Percentiles rank a stretch among this genome's conserved stretches.
These are phyloP conservation scores for Apostichopus parvimensis DNA, from an alignment of 35 echinoderm and acorn worm genomes.

Conservation along the genomic window DNA sequence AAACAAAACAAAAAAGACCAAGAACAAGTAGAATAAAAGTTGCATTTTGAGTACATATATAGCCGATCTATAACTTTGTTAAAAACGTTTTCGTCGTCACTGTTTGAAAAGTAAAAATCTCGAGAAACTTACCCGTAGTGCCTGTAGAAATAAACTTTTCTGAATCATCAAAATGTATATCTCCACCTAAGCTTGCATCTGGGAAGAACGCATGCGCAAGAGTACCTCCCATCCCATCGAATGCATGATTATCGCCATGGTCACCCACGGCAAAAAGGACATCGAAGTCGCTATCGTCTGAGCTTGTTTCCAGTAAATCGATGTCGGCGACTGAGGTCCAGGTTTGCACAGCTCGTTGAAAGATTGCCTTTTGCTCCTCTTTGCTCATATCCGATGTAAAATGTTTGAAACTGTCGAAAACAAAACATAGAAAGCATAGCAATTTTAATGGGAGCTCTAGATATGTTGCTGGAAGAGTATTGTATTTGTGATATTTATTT, in stretches of 20 bases:
- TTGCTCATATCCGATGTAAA: background rate
- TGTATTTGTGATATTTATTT: no score
- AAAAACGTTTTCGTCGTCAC: no score
- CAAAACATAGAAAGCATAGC: no score
- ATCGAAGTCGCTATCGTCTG: background rate
- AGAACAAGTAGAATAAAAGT: no score
- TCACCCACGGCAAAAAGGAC: background rate
- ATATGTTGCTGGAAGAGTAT: no score
- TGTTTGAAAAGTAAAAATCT: no score
- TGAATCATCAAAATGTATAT: constrained; percentile 91
- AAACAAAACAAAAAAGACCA: no score
- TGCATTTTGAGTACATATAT: no score
- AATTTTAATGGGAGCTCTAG: no score
- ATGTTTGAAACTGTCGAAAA: background rate
- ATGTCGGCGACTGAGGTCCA: constrained; percentile 19
- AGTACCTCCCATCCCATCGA: constrained; percentile 67
- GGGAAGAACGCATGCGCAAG: constrained; percentile 90
- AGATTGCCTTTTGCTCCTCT: background rate
- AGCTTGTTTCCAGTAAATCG: background rate
- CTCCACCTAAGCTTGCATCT: constrained; percentile 38
- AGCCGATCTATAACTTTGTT: no score
- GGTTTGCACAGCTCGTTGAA: background rate
- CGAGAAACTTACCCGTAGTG: no score
- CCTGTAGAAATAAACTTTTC: background rate
- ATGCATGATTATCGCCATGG: constrained; percentile 71